Evolutionary conservation across 2,113 vertebrate species (phyloP).

Genomic region (Thryonomys swinderianus): DNA sequence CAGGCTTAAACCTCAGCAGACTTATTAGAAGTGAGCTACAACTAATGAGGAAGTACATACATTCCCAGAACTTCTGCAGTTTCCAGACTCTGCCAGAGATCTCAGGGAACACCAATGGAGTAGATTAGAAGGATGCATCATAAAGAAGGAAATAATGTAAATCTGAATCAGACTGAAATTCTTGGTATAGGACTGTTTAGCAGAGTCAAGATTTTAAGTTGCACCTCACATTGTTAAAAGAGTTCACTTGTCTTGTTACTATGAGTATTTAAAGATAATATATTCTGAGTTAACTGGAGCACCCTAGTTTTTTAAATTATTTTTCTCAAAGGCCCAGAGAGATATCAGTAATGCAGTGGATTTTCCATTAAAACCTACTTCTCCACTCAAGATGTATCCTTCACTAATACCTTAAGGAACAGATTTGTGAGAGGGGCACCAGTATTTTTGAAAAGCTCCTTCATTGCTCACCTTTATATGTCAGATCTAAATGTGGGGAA

Average conservation of each 20-base stretch:
- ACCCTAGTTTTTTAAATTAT: neutral
- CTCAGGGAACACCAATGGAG: neutral
- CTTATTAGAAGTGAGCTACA: neutral
- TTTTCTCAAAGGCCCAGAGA: neutral
- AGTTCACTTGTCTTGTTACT: neutral
- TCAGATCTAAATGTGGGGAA: neutral
- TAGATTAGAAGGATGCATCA: neutral
- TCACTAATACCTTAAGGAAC: neutral
- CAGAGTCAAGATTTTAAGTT: neutral
- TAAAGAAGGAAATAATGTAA: neutral
- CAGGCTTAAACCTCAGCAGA: neutral
- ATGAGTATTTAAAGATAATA: neutral
- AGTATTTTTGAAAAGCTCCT: neutral
- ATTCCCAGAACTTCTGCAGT: neutral
- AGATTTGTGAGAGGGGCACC: neutral
- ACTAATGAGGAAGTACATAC: neutral
- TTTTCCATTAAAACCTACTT: neutral
- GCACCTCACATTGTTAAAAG: neutral
- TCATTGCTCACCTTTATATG: neutral
- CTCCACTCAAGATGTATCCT: neutral
- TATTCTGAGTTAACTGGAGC: neutral
- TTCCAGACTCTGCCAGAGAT: neutral
- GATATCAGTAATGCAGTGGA: neutral
- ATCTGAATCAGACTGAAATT: neutral
- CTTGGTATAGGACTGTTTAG: neutral